phyloP scores from a whole-genome alignment of 2,888 invertebrate species.

The Saturnia pavonia region DNA sequence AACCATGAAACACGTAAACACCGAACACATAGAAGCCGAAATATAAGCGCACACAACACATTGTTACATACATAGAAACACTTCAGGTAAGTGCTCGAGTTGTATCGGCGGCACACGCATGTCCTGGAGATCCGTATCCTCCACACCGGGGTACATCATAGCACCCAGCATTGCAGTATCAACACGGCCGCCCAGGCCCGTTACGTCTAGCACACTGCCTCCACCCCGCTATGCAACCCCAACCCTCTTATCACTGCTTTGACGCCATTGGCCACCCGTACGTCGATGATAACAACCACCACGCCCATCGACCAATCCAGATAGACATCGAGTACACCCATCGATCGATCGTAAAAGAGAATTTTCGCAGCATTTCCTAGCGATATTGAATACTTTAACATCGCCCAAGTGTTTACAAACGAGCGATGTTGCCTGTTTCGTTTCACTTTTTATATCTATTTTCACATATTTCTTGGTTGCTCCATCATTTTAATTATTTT shows the following conservation, averaged over 20 bases:
- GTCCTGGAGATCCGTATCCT: constrained; percentile 71
- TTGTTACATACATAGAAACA: constrained; percentile 86
- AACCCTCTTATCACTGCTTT: constrained; percentile 70
- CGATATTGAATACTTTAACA: constrained; percentile 69
- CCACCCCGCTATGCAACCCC: constrained; percentile 71
- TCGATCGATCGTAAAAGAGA: constrained; percentile 69
- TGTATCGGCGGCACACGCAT: constrained; percentile 88
- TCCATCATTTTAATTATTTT: constrained; percentile 26
- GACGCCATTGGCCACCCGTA: constrained; percentile 62
- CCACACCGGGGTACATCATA: constrained; percentile 77
- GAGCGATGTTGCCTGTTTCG: constrained; percentile 42
- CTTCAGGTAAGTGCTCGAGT: constrained; percentile 87
- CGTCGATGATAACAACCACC: constrained; percentile 68
- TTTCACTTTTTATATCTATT: constrained; percentile 41
- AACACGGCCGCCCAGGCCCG: constrained; percentile 62
- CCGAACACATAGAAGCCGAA: constrained; percentile 15
- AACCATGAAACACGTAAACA: constrained; percentile 26
- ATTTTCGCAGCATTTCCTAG: constrained; percentile 67
- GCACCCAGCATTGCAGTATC: constrained; percentile 70
- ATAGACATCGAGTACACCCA: constrained; percentile 61
- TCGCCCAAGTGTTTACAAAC: constrained; percentile 61
- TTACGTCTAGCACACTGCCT: constrained; percentile 67
- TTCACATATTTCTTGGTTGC: background rate
- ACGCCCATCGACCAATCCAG: constrained; percentile 76
- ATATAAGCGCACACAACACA: constrained; percentile 36